These are phyloP conservation scores for Sylvia borin DNA, from an alignment of 2,797 vertebrate genomes.

Conservation along the genomic window DNA sequence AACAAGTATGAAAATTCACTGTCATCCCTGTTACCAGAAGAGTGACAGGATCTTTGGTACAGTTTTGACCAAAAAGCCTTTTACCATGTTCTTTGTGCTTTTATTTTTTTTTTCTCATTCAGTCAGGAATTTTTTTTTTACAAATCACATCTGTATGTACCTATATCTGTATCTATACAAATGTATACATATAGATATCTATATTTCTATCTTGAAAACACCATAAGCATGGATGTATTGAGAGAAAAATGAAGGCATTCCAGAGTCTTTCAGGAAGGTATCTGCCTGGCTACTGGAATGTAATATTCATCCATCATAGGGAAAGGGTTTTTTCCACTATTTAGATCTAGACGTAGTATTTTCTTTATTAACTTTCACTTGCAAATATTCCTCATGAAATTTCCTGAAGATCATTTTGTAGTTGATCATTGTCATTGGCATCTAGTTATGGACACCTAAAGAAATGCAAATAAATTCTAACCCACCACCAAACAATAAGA, in stretches of 20 bases:
- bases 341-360: not conserved
- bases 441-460: not conserved
- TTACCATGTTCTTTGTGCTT: accelerated
- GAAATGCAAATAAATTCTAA: not conserved
- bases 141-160: not conserved
- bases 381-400: not conserved
- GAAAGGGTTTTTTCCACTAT: not conserved
- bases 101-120: accelerated
- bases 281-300: not conserved
- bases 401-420: not conserved
- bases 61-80: not conserved
- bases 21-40: not conserved
- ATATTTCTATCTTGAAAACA: not conserved
- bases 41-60: not conserved
- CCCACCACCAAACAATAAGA: not conserved
- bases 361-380: not conserved
- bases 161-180: not conserved
- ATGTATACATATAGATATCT: not conserved
- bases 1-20: not conserved
- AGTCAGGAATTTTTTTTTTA: not conserved
- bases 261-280: not conserved
- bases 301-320: not conserved
- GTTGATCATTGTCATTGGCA: not conserved
- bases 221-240: not conserved
- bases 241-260: not conserved